Evolutionary conservation across 2,888 invertebrate genomes (phyloP), one percentile per base, ranked within the genome.

Genomic region (Amiota mariae): DNA sequence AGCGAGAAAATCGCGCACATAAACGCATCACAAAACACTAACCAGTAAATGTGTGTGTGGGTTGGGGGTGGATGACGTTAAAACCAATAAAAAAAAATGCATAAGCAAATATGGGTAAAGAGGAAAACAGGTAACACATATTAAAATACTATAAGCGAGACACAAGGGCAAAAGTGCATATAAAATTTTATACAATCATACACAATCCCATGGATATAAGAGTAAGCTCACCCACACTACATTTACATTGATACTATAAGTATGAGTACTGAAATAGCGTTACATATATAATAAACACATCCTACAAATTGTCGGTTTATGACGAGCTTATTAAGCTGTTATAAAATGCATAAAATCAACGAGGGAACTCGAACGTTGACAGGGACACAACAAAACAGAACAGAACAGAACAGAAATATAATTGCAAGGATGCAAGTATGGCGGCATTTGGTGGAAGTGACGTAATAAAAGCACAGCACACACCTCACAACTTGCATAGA

Each of bases 291-390:
- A 68, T 68, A 72, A 66, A 72, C 66, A 46, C 56, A 72, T 72
- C 51, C 36, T 36, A 64, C 71, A 72, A 72, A 72, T 72, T 73
- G 70, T 63, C 54, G 70, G 61, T 70, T 70, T 56, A 15, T 11
- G 36, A 36, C 36, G 76, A 84, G 86, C 84, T 84, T 86, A 84
- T 84, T 86, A 84, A 85, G 81, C 79, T 36, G 18, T 59, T 51
- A 63, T 46, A 57, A 12, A 47, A 71, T 51, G 61, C 36, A 71
- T 61, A 71, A 61, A 59, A 63, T 18, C 61, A 61, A 13, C 71
- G 61, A 61, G 20, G 59, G 20, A 24, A 48, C 15, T 46, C 6
- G 71, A 59, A 13, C 48, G 48, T n/a, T 47, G 49, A 61, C 71
- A 49, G 56, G 18, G 59, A 57, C 48, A 57, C 12, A 47, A 18